These are phyloP conservation scores for Cebus imitator DNA, from an alignment of 2,113 vertebrate genomes.

Conservation along the genomic window DNA sequence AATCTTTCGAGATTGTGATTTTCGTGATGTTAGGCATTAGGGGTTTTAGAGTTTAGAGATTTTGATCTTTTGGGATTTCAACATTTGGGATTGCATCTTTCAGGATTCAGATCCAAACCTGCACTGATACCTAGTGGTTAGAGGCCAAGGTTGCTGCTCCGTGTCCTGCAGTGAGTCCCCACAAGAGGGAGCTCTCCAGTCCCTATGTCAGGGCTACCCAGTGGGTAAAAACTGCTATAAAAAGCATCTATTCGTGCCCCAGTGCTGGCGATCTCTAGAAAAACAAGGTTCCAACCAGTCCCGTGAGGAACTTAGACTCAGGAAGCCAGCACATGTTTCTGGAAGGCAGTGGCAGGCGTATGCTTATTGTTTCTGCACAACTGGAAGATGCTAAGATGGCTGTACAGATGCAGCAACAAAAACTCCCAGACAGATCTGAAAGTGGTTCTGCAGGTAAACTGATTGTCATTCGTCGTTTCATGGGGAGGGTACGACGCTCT, in stretches of 20 bases:
- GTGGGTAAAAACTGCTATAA: neutral
- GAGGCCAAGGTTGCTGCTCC: neutral
- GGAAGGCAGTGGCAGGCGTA: neutral
- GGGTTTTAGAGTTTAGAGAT: neutral
- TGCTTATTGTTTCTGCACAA: neutral
- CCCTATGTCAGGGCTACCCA: rapidly evolving
- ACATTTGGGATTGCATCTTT: neutral
- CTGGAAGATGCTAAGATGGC: neutral
- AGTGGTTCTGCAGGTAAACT: neutral
- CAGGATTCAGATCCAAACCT: neutral
- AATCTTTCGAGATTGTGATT: neutral
- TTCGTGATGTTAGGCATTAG: neutral
- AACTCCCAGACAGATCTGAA: neutral
- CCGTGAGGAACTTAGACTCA: no score
- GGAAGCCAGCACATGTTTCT: neutral
- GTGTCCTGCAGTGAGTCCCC: neutral
- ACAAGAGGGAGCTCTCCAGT: rapidly evolving
- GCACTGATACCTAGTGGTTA: no score
- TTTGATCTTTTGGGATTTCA: neutral
- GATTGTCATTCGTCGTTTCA: rapidly evolving
- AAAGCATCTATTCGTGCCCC: neutral
- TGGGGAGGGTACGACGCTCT: neutral
- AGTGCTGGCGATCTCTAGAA: neutral
- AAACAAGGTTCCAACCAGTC: neutral
- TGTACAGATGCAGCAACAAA: rapidly evolving